These are phyloP conservation scores for Frieseomelitta varia DNA, from an alignment of 1,140 invertebrate species.

Conservation along the genomic window DNA sequence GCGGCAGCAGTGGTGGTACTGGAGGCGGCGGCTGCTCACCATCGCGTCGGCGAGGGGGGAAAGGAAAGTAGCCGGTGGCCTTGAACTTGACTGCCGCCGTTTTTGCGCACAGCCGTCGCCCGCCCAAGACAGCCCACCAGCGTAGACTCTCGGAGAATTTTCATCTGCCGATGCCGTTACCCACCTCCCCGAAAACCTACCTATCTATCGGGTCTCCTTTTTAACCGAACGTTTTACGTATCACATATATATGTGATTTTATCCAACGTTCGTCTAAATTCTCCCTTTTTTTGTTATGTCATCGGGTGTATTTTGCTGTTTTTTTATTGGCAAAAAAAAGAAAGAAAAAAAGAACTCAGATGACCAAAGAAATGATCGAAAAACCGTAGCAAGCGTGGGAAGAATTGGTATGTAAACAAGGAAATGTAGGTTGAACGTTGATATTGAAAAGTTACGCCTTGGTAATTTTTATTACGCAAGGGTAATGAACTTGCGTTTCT, in stretches of 20 bases:
- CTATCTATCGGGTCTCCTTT: neutral
- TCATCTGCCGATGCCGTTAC: conserved; percentile 11
- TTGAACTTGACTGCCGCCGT: conserved; percentile 77
- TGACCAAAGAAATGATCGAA: neutral
- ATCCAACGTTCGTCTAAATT: neutral
- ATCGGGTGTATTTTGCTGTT: neutral
- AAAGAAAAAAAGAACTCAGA: too few relatives aligned
- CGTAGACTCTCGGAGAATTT: conserved; percentile 55
- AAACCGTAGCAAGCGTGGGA: neutral
- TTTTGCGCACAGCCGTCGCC: conserved; percentile 69
- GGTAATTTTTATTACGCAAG: neutral
- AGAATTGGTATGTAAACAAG: neutral
- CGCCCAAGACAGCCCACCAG: conserved; percentile 71
- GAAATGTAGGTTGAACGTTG: neutral
- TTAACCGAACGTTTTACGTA: neutral
- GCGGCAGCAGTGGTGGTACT: neutral
- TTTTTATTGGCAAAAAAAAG: neutral
- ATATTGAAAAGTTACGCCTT: neutral
- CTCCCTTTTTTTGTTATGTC: neutral
- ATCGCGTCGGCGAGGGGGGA: neutral
- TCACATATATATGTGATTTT: too few relatives aligned
- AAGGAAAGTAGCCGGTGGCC: conserved; percentile 57
- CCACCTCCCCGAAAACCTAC: neutral
- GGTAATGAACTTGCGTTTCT: neutral
- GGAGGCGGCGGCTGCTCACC: conserved; percentile 24